A percentile compares a stretch with the other conserved stretches of the same genome.
Evolutionary conservation across 2,797 vertebrate genomes (phyloP).

Genomic region (Rhabdophis nuchalis): DNA sequence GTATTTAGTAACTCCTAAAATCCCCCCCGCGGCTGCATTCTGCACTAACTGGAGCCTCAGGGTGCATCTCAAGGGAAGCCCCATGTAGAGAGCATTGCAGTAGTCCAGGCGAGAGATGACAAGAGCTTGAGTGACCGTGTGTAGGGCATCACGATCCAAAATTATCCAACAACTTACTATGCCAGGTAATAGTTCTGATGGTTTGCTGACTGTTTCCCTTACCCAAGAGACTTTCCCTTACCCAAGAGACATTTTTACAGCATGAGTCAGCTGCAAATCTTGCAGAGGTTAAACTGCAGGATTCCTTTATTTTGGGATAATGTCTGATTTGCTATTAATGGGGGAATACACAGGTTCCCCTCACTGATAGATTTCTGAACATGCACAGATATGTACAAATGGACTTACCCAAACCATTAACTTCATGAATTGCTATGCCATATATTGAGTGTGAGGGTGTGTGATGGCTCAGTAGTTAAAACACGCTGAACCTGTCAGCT

Average conservation of each 20-base stretch:
- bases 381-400: neutral
- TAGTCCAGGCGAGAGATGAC: no score
- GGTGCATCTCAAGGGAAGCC: no score
- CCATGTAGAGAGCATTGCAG: no score
- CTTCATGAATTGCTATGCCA: neutral
- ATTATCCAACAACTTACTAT: neutral
- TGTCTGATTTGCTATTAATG: neutral
- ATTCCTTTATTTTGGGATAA: neutral
- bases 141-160: no score
- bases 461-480: neutral
- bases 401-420: neutral
- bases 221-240: neutral
- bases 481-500: neutral
- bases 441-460: neutral
- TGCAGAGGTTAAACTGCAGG: neutral
- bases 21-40: no score
- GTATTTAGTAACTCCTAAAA: no score
- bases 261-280: neutral
- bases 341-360: neutral
- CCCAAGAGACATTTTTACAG: neutral
- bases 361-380: neutral
- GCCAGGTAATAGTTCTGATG: neutral
- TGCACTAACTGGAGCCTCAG: no score
- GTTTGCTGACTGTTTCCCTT: neutral
- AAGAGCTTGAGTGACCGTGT: no score